These are phyloP conservation scores for Eristalis pertinax DNA, from an alignment of 2,888 invertebrate genomes.

Conservation along the genomic window DNA sequence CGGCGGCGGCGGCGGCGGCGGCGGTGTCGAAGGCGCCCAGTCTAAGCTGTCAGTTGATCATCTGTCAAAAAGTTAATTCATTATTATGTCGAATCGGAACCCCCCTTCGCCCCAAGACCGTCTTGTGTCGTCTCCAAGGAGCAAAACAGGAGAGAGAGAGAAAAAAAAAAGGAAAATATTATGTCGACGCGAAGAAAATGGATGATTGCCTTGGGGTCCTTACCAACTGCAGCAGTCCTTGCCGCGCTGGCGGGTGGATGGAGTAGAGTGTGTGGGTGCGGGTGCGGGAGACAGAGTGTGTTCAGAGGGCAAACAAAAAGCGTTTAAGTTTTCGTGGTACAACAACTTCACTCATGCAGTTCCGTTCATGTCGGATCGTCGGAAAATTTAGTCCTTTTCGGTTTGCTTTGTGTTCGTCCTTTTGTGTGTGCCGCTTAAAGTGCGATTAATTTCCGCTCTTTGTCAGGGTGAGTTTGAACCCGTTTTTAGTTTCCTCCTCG, in stretches of 20 bases:
- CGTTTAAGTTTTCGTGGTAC: constrained; percentile 41
- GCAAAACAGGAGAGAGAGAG: not conserved
- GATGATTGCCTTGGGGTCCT: constrained; percentile 29
- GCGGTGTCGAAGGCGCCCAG: not conserved
- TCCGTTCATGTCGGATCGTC: constrained; percentile 14
- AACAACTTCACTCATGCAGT: constrained; percentile 48
- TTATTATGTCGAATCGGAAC: constrained; percentile 59
- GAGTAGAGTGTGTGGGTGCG: constrained; percentile 2
- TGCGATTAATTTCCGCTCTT: constrained; percentile 68
- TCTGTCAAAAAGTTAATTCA: constrained; percentile 71
- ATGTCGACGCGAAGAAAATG: constrained; percentile 33
- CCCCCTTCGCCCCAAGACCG: not conserved
- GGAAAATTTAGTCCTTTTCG: constrained; percentile 8
- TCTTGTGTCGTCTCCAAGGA: constrained; percentile 35
- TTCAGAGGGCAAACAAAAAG: not conserved
- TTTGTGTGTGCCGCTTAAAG: constrained; percentile 45
- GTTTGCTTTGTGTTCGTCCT: not conserved
- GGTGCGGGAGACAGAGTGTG: not conserved
- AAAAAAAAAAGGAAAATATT: constrained; percentile 30
- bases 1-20: not conserved
- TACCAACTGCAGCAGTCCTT: constrained; percentile 28
- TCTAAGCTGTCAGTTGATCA: constrained; percentile 64
- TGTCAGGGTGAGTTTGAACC: constrained; percentile 38
- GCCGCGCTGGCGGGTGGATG: not conserved
- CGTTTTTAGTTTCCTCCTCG: constrained; percentile 2